A percentile compares a stretch with the other conserved stretches of the same genome.
Evolutionary conservation across 2,113 vertebrate species (phyloP).

Genomic region (Dendrocopos noguchii): DNA sequence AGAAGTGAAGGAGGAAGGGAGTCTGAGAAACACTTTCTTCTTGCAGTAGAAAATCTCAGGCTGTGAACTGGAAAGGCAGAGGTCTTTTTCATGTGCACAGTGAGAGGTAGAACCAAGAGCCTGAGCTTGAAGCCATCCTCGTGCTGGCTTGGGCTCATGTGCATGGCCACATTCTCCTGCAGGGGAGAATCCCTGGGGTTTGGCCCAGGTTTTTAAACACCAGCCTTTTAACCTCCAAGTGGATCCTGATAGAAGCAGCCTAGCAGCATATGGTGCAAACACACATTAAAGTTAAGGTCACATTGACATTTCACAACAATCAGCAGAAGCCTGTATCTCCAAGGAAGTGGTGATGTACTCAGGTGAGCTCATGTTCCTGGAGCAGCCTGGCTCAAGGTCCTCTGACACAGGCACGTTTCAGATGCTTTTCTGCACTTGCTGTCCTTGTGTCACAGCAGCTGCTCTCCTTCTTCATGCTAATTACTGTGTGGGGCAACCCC

Average conservation of each 20-base stretch:
- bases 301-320: not conserved
- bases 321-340: not conserved
- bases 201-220: not conserved
- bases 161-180: not conserved
- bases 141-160: not conserved
- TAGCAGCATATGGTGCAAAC: not conserved
- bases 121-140: not conserved
- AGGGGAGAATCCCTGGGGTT: not conserved
- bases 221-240: not conserved
- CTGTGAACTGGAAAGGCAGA: not conserved
- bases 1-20: not conserved
- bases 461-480: not conserved
- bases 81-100: not conserved
- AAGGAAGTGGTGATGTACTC: not conserved
- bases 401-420: not conserved
- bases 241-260: not conserved
- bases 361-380: not conserved
- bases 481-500: not conserved
- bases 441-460: not conserved
- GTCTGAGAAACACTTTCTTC: not conserved
- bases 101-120: accelerated
- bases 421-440: not conserved
- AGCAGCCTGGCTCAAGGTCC: not conserved
- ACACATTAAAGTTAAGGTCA: not conserved
- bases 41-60: not conserved